Evolutionary conservation across 2,113 vertebrate genomes (phyloP).

Genomic region (Oncorhynchus mykiss): DNA sequence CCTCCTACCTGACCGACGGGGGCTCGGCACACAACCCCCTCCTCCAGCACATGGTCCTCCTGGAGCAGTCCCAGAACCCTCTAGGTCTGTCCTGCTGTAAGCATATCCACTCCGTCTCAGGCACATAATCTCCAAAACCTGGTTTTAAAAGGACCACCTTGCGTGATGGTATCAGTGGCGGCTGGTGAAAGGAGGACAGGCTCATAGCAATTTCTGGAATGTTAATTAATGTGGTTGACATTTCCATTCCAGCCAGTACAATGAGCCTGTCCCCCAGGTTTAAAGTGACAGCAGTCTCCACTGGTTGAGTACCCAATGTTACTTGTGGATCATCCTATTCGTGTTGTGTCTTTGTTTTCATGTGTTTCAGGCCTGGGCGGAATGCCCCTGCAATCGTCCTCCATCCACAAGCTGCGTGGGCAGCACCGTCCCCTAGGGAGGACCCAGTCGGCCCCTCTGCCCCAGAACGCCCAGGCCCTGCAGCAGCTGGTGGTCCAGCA

Average conservation of each 20-base stretch:
- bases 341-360: not conserved
- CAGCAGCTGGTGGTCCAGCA: conserved; percentile 98
- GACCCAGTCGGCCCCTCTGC: conserved; percentile 95
- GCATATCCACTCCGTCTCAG: too few species aligned
- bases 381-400: conserved; percentile 55
- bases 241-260: not conserved
- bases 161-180: too few species aligned
- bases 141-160: too few species aligned
- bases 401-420: conserved; percentile 91
- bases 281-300: not conserved
- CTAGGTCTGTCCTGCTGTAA: conserved; percentile 44
- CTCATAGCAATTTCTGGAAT: too few species aligned
- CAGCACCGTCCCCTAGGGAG: conserved; percentile 93
- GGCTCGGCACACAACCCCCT: conserved; percentile 84
- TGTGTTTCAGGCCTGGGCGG: not conserved
- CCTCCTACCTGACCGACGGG: conserved; percentile 88
- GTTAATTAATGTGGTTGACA: too few species aligned
- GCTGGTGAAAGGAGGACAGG: too few species aligned
- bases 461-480: conserved; percentile 91
- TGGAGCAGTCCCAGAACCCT: conserved; percentile 89
- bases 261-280: not conserved
- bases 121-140: not conserved
- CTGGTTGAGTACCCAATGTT: not conserved
- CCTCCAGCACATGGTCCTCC: conserved; percentile 92
- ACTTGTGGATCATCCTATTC: not conserved